These are phyloP conservation scores for Xiphophorus birchmanni DNA, from an alignment of 2,797 vertebrate genomes.

Conservation along the genomic window DNA sequence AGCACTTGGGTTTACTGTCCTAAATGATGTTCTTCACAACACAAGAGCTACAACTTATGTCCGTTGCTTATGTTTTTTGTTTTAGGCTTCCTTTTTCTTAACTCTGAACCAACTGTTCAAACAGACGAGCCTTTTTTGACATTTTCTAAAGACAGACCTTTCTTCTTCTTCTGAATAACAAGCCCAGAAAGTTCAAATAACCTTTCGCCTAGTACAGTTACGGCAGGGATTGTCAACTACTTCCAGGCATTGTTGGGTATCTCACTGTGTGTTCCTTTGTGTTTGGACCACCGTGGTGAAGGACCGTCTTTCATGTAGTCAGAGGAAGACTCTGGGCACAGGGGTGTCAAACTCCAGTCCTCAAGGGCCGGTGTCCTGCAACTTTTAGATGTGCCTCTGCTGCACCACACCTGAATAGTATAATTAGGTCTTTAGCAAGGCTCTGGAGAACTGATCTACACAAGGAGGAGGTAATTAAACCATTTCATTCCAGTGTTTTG, in stretches of 20 bases:
- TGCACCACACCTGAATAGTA: too few species aligned
- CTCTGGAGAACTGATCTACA: too few species aligned
- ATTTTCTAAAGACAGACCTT: conserved; percentile 7
- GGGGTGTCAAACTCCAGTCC: too few species aligned
- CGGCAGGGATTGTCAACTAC: neutral
- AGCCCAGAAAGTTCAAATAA: neutral
- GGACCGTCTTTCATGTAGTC: neutral
- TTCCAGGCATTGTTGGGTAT: neutral
- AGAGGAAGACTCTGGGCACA: neutral
- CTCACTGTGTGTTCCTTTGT: conserved; percentile 1
- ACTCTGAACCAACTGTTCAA: neutral
- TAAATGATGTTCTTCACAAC: neutral
- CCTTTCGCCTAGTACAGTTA: conserved; percentile 5
- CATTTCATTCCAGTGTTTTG: too few species aligned
- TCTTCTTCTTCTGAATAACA: conserved; percentile 2
- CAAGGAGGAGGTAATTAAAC: too few species aligned
- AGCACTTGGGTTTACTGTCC: neutral
- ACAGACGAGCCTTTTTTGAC: neutral
- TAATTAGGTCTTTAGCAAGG: too few species aligned
- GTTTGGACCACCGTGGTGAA: neutral
- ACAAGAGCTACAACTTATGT: neutral
- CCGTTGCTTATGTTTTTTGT: neutral
- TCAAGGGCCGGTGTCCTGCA: too few species aligned
- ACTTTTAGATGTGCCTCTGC: too few species aligned
- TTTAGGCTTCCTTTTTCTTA: neutral